phyloP scores from a whole-genome alignment of 1,140 invertebrate genomes.

The Formica selysi region DNA sequence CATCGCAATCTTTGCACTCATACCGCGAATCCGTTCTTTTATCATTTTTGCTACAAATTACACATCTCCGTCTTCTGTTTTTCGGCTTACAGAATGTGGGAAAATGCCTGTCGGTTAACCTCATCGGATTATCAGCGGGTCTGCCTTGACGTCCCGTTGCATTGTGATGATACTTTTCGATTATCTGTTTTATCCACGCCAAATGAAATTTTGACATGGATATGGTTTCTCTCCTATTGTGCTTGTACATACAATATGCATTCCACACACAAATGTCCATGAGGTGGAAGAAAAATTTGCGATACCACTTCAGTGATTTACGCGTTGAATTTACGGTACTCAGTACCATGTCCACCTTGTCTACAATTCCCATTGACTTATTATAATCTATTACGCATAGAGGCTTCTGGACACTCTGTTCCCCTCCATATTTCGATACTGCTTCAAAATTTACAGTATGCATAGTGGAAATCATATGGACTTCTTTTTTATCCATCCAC shows the following conservation, averaged over 20 bases:
- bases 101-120: too few relatives aligned
- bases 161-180: not conserved
- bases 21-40: too few relatives aligned
- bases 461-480: constrained; percentile 58
- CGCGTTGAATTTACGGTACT: constrained; percentile 75
- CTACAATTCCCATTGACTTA: constrained; percentile 81
- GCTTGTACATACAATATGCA: constrained; percentile 49
- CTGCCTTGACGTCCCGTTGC: too few relatives aligned
- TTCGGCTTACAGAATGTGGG: too few relatives aligned
- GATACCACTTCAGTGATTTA: constrained; percentile 81
- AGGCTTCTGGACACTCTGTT: constrained; percentile 62
- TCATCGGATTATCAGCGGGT: too few relatives aligned
- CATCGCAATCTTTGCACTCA: too few relatives aligned
- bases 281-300: constrained; percentile 74
- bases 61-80: too few relatives aligned
- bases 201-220: constrained; percentile 59
- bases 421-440: constrained; percentile 27
- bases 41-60: too few relatives aligned
- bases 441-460: constrained; percentile 48
- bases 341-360: constrained; percentile 78
- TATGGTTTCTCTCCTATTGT: constrained; percentile 33
- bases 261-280: constrained; percentile 69
- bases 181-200: constrained; percentile 45
- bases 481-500: constrained; percentile 70
- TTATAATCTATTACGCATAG: constrained; percentile 80